A percentile compares a stretch with the other conserved stretches of the same genome.
Evolutionary conservation across 2,888 invertebrate species (phyloP).

Genomic region (Microchrysa polita): DNA sequence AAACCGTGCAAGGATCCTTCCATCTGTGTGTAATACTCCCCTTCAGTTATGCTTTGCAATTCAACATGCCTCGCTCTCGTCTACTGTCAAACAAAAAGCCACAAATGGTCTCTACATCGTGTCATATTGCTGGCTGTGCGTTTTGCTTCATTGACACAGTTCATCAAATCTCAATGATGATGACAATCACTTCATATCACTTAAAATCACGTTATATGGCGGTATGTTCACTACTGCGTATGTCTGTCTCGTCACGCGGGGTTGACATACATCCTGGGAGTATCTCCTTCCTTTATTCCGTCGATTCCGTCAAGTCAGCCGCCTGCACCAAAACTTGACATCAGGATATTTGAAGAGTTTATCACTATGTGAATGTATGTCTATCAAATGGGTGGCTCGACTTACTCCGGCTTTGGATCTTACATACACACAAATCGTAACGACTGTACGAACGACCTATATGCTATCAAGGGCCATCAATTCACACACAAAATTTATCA

Average conservation of each 20-base stretch:
- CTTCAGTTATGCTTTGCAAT: no score
- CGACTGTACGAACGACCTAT: no score
- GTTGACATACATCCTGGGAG: no score
- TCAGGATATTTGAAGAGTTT: background rate
- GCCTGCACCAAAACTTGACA: conserved; percentile 6
- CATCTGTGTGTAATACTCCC: no score
- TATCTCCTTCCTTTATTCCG: no score
- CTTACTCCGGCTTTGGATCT: background rate
- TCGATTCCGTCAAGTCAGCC: background rate
- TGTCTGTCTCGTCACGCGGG: no score
- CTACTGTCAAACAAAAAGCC: conserved; percentile 7
- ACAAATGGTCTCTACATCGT: no score
- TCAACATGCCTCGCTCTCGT: background rate
- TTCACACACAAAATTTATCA: conserved; percentile 40
- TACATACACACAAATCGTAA: no score
- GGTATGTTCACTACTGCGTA: no score
- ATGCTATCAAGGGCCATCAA: conserved; percentile 44
- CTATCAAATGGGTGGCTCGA: background rate
- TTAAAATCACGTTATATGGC: conserved; percentile 40
- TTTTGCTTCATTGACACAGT: conserved; percentile 23
- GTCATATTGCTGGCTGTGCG: background rate
- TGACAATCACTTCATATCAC: conserved; percentile 44
- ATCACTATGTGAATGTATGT: no score
- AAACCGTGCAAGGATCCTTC: no score
- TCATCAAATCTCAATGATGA: conserved; percentile 43